Conservation (phyloP, 2,113 vertebrate species). For the Steatornis caripensis region DNA sequence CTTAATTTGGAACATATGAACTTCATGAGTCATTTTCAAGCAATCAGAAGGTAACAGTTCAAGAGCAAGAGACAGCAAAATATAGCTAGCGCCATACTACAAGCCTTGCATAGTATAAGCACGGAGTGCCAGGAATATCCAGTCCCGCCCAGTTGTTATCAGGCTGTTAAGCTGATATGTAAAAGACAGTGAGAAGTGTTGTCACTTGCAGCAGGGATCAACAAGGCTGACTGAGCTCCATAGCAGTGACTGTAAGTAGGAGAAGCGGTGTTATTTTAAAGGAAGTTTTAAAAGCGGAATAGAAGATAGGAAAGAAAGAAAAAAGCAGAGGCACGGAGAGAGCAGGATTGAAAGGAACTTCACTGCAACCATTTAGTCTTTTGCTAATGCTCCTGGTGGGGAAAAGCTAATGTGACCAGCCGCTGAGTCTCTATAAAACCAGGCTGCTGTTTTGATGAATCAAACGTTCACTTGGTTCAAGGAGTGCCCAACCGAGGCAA, state of each 20-base stretch:
- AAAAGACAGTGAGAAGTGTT: conserved; percentile 59
- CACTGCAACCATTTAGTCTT: not conserved
- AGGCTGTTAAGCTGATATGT: conserved; percentile 34
- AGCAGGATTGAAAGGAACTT: not conserved
- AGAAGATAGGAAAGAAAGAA: not conserved
- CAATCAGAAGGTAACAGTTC: not conserved
- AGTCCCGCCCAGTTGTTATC: conserved; percentile 30
- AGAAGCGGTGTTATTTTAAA: not conserved
- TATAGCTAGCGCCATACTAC: not conserved
- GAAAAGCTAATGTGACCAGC: not conserved
- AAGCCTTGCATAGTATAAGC: not conserved
- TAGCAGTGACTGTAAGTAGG: not conserved
- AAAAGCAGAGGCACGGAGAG: not conserved
- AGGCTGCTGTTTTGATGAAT: not conserved
- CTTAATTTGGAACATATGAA: not conserved
- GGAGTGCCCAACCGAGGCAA: not conserved
- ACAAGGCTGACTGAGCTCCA: not conserved
- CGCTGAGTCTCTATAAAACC: fast-evolving
- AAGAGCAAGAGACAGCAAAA: not conserved
- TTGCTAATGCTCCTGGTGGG: not conserved
- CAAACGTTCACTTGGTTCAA: not conserved
- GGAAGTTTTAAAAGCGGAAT: not conserved
- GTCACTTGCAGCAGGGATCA: conserved; percentile 45
- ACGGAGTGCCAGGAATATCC: conserved; percentile 16
- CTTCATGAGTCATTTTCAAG: not conserved